Evolutionary conservation across 92 coral and sea anemone species (phyloP), one percentile per base, ranked within the genome.

Genomic region (Palythoa caribaeorum): DNA sequence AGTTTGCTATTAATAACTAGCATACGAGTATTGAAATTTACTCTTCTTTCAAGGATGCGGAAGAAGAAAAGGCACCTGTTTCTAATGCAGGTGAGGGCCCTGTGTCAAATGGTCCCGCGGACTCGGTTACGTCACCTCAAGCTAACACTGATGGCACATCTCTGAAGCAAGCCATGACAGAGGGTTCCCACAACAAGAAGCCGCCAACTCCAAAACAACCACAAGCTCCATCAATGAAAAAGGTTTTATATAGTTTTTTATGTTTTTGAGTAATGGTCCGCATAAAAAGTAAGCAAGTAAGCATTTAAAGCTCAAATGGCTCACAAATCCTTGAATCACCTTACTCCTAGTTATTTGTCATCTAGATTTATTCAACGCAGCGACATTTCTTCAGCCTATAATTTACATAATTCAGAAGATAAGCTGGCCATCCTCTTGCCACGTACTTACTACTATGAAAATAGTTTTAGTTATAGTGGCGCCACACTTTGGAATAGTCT

Each of bases 211-310:
- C 44, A 12, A 81, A 66, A 66, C 86, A 81, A 6, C 3, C 86
- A 66, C 86, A 81, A 47, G 47, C 47, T 16, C 86, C 76, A 44
- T 65, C 74, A 21, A 66, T 81, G 60, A 81, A 81, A 81, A 81
- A 81, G 86, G 86, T 81, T 77, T 35, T 21, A 9, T 54, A 28
- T 50, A 3, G 9, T 76, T 20, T 76, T n/a, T 11, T 19, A 1
- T 59, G 66, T 59, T 59, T 59, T 51, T 51, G 28, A 28, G 28
- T 28, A 28, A 28, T 28, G 28, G 28, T 28, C 28, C 28, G 28
- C 28, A 28, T 28, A 28, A 28, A 28, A 28, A 28, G 28, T 28
- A 28, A 28, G 28, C 28, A 28, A 28, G 28, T 28, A 28, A 28
- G 28, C 28, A 28, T 28, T 28, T 0, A 28, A 28, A 28, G 28